phyloP scores from a whole-genome alignment of 35 echinoderm and acorn worm species.

The Heliocidaris tuberculata region DNA sequence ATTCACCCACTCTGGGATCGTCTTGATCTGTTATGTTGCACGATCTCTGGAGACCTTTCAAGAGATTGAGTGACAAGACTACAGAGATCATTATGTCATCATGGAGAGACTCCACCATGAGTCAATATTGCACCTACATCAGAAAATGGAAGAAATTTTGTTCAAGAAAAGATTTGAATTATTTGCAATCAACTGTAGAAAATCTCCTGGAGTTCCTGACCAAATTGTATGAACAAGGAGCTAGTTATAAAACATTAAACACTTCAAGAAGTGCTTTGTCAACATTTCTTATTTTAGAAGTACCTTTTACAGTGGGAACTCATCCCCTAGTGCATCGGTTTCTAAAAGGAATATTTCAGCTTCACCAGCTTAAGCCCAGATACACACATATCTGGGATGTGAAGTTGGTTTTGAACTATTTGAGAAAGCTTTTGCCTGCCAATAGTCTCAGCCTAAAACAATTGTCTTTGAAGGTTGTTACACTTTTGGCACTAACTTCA shows the following conservation, averaged over 20 bases:
- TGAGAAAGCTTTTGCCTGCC: neutral
- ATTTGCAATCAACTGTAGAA: neutral
- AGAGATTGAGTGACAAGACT: neutral
- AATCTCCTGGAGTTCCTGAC: neutral
- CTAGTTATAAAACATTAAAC: neutral
- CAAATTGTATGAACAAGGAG: neutral
- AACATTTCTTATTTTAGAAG: neutral
- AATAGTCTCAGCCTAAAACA: neutral
- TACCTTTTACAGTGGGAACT: too few relatives aligned
- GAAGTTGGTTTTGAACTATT: neutral
- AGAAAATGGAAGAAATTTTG: conserved; percentile 15
- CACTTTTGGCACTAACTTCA: neutral
- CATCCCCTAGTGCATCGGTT: too few relatives aligned
- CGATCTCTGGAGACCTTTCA: neutral
- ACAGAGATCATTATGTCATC: neutral
- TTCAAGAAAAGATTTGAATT: neutral
- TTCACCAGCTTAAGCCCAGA: too few relatives aligned
- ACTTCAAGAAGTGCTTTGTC: neutral
- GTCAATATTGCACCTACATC: neutral
- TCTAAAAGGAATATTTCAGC: too few relatives aligned
- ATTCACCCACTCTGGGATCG: neutral
- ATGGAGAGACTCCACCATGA: neutral
- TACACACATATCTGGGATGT: neutral
- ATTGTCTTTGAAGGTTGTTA: neutral
- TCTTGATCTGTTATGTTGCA: neutral